phyloP scores from a whole-genome alignment of 1,140 invertebrate species.

The Yoshiicerus persimilis region DNA sequence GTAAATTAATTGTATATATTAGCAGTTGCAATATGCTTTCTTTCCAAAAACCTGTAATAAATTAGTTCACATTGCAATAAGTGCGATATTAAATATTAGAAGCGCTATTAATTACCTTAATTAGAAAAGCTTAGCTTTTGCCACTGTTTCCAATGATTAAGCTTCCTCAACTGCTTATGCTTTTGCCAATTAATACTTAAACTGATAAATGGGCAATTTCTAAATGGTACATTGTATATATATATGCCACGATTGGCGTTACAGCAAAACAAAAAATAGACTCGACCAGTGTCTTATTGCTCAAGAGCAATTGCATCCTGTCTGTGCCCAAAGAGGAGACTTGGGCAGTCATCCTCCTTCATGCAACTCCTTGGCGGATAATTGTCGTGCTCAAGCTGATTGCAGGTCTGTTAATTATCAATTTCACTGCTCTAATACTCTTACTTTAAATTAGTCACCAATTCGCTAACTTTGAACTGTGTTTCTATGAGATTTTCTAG shows the following conservation, averaged over 20 bases:
- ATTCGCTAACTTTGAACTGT: background rate
- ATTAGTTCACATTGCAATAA: too few species aligned
- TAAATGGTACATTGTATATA: background rate
- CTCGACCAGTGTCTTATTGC: slow-evolving; percentile 81
- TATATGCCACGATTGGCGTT: slow-evolving; percentile 30
- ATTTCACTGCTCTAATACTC: background rate
- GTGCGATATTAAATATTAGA: too few species aligned
- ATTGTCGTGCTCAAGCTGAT: slow-evolving; percentile 69
- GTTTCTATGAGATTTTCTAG: background rate
- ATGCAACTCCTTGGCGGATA: slow-evolving; percentile 76
- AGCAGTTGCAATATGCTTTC: too few species aligned
- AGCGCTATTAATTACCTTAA: too few species aligned
- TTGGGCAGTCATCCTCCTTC: slow-evolving; percentile 71
- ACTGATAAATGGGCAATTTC: background rate
- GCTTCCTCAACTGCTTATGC: background rate
- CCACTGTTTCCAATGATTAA: background rate
- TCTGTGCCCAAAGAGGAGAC: slow-evolving; percentile 75
- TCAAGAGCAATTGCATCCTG: slow-evolving; percentile 82
- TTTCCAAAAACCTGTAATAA: too few species aligned
- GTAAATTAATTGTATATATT: too few species aligned
- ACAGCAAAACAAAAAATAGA: slow-evolving; percentile 75
- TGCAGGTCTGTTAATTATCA: slow-evolving; percentile 51
- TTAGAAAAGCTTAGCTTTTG: background rate
- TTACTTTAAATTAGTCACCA: background rate
- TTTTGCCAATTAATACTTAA: background rate